Conservation (phyloP, 2,113 vertebrate species). For the Cisticola juncidis region DNA sequence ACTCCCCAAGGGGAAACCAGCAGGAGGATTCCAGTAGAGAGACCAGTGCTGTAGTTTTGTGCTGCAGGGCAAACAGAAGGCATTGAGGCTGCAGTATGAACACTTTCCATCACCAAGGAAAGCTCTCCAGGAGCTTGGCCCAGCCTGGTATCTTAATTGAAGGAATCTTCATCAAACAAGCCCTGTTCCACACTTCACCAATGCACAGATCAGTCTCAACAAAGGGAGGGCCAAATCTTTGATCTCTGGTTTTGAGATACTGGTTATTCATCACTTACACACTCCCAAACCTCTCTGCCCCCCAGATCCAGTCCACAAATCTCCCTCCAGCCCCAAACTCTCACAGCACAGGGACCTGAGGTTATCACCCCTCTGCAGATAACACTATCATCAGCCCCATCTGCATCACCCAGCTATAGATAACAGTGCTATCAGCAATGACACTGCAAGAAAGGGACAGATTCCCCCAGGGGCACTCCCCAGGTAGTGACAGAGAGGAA, state of each 20-base stretch:
- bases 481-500: not conserved
- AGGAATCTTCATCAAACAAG: not conserved
- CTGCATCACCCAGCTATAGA: not conserved
- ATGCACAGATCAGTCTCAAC: not conserved
- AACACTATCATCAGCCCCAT: not conserved
- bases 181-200: not conserved
- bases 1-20: not conserved
- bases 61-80: not conserved
- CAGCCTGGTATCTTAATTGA: not conserved
- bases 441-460: not conserved
- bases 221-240: not conserved
- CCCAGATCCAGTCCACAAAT: not conserved
- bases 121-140: not conserved
- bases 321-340: not conserved
- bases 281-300: not conserved
- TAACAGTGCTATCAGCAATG: not conserved
- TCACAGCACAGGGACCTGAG: not conserved
- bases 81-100: not conserved
- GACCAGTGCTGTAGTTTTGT: not conserved
- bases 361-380: not conserved
- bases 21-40: not conserved
- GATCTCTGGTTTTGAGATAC: not conserved
- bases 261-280: not conserved
- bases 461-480: not conserved
- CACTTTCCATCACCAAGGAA: not conserved